A percentile compares a stretch with the other conserved stretches of the same genome.
phyloP scores from a whole-genome alignment of 2,797 vertebrate species.

The Oryzias sinensis region DNA sequence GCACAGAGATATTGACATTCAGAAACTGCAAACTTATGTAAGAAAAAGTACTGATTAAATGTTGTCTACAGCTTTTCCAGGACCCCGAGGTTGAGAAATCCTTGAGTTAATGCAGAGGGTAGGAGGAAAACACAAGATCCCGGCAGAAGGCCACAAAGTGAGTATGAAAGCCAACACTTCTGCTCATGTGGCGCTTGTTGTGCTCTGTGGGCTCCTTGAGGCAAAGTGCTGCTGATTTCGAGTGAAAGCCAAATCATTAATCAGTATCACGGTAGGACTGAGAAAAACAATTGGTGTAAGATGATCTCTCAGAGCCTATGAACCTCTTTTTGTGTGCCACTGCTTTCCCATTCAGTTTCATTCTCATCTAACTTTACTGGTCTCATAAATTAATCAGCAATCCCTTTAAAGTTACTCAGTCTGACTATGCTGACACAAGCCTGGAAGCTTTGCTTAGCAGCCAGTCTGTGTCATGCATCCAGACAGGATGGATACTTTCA shows the following conservation, averaged over 20 bases:
- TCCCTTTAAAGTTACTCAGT: conserved; percentile 59
- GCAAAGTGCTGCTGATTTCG: conserved; percentile 55
- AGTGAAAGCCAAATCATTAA: conserved; percentile 66
- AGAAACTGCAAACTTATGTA: too few species aligned
- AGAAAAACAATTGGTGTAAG: conserved; percentile 67
- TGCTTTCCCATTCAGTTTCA: conserved; percentile 35
- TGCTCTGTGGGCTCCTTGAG: conserved; percentile 34
- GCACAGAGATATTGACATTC: background rate
- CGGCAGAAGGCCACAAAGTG: too few species aligned
- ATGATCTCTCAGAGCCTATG: conserved; percentile 51
- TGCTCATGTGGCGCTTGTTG: background rate
- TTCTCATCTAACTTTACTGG: conserved; percentile 68
- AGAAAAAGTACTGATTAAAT: too few species aligned
- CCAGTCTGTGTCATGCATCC: conserved; percentile 13
- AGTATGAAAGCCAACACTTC: too few species aligned
- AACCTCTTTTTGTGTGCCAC: conserved; percentile 34
- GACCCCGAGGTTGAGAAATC: too few species aligned
- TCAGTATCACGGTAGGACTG: conserved; percentile 64
- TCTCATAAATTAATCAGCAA: conserved; percentile 76
- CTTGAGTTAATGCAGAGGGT: too few species aligned
- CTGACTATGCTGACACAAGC: conserved; percentile 25
- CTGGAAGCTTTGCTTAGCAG: conserved; percentile 14
- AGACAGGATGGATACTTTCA: conserved; percentile 7
- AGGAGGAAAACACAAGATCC: too few species aligned
- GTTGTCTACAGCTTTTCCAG: too few species aligned